phyloP scores from a whole-genome alignment of 1,140 invertebrate genomes.

The Hypsibius dujardini region DNA sequence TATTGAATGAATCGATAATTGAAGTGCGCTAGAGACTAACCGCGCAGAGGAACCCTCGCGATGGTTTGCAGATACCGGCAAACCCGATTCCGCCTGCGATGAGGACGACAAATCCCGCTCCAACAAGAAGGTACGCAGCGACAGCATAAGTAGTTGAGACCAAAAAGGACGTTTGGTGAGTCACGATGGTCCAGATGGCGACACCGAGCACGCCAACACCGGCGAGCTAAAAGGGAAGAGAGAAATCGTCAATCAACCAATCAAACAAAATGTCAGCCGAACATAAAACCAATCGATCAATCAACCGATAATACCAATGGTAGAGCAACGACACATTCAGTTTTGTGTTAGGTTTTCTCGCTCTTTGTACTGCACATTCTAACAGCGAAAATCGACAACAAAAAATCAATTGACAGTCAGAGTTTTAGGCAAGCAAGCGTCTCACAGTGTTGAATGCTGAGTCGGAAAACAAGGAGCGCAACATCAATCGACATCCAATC shows the following conservation, averaged over 20 bases:
- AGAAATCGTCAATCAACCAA: constrained; percentile 16
- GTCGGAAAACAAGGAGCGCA: no score
- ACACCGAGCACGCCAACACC: constrained; percentile 50
- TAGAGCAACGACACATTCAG: no score
- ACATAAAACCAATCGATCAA: no score
- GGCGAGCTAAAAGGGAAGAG: constrained; percentile 43
- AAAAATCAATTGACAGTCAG: no score
- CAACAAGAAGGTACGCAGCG: constrained; percentile 52
- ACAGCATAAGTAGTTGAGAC: constrained; percentile 53
- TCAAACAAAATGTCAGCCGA: no score
- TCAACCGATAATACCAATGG: no score
- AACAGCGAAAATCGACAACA: no score
- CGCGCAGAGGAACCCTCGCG: neutral
- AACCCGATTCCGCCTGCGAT: constrained; percentile 49
- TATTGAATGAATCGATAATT: neutral
- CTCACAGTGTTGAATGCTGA: no score
- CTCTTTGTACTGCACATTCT: no score
- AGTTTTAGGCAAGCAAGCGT: no score
- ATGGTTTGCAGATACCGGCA: constrained; percentile 36
- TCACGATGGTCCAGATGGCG: constrained; percentile 54
- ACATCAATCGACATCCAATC: no score
- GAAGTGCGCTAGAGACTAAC: constrained; percentile 3
- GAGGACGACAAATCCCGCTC: constrained; percentile 49
- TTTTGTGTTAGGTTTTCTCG: no score
- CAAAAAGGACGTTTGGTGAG: constrained; percentile 50